Base-by-base conservation (phyloP, 2,113 vertebrate genomes). In the Aphelocoma coerulescens region DNA sequence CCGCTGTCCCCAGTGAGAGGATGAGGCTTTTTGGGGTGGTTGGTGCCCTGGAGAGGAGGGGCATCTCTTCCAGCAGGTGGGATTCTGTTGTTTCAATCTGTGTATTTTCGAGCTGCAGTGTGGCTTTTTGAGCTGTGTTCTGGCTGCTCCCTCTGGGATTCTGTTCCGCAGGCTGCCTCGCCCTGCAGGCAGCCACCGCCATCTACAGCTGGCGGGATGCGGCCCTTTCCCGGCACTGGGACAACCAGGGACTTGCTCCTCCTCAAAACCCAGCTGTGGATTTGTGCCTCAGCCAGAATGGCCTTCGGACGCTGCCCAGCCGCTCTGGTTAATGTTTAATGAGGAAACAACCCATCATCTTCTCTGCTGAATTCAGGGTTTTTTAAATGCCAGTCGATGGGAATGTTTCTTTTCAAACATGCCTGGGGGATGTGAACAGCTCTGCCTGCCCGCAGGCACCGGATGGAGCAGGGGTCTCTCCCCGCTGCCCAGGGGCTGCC, bases 381-480 rank as follows among this genome's bases (percentile, higher is more conserved):
- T 66, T 62, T 85, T 11, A 37, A 74, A 55, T 9, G 48, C 52
- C 28, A 21, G 15, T 10, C 0, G 1, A 35, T 12, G 37, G 44
- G 28, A 72, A 83, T 1, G 2, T 51, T 41, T 14, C 7, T 28
- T 55, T 81, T 37, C 11, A 16, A 21, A 18, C 0, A 5, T 4
- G 13, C 39, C 11, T 5, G n/a, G 20, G 44, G 23, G 26, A 35
- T 1, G 7, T 4, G 8, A 43, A 35, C 0, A 0, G 51, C 51
- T 75, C n/a, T 48, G 65, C 46, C 32, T 15, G 51, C 23, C 43
- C 0, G 0, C n/a, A 2, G 27, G 63, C 28, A 8, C 4, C 0
- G 1, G 41, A 24, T 0, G 3, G 58, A 27, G 27, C 3, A 9
- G 6, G 57, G 30, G 10, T 58, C 20, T n/a, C 7, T 26, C 43